Evolutionary conservation across 2,888 invertebrate genomes (phyloP), one percentile per base, ranked within the genome.

Genomic region (Mechanitis mazaeus): DNA sequence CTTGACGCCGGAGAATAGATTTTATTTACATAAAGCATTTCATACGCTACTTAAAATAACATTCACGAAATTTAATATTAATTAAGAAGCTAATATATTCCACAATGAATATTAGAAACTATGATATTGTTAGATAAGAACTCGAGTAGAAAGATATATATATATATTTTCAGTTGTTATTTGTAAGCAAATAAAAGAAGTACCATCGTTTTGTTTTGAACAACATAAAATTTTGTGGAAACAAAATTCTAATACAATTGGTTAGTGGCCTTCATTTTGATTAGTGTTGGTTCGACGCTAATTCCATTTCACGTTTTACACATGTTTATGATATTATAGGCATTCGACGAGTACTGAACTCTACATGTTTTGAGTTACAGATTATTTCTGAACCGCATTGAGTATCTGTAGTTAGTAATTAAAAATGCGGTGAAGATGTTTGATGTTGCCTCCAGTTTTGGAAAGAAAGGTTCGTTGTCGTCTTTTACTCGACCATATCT

Each of bases 251-350:
- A 50, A 50, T 31, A 50, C 31, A 50, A 50, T 31, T 31, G 28
- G 35, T 20, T 20, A 3, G 45, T 35, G 54, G n/a, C 58, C 58
- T 60, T 61, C 35, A 2, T 2, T 28, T 11, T 33, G 50, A 56
- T 64, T 56, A 31, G 59, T 61, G 45, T 58, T 57, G 55, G 56
- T 56, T 59, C 53, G 56, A 54, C 61, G 54, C 46, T 64, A 47
- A 64, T 64, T 60, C 33, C 28, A 56, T 59, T 61, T 47, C 45
- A 56, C 42, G 50, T 60, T 46, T 55, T 31, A 50, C 28, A 50
- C 9, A 31, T 50, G 50, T 50, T 50, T 50, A 50, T 50, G 7
- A 50, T 47, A 47, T 20, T 31, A 50, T 31, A 31, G 31, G 5
- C 6, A 50, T 28, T 31, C 42, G 31, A 6, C 47, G n/a, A 47